Base-by-base conservation (phyloP, 2,113 vertebrate species). In the Corythoichthys intestinalis region DNA sequence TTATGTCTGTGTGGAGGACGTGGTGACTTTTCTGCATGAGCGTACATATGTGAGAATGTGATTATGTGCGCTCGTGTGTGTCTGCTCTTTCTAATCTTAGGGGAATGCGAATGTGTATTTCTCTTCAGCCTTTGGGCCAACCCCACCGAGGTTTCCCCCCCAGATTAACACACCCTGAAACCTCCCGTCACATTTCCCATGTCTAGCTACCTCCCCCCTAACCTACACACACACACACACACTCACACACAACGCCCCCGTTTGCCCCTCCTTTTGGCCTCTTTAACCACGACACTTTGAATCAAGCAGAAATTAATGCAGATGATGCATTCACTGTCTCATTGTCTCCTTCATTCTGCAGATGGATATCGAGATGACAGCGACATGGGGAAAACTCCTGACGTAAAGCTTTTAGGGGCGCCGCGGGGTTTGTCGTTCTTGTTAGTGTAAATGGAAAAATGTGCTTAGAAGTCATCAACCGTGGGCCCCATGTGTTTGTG, bases 271-370 rank as follows among this genome's bases (percentile, higher is more conserved):
- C 86, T 71, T 67, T 83, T 86, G 83, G 78, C 87, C 87, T 85
- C 86, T 86, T 88, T 90, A 81, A 65, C 80, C 82, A 86, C 35
- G 82, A 86, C 86, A 83, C 75, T 81, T 85, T 85, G 78, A 88
- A 88, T 90, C 80, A 87, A 78, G 79, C 73, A 77, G 66, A 85
- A 85, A 85, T 84, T 73, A 84, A 86, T 81, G 86, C 83, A 86
- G 80, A 86, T 86, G 81, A 86, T 80, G 81, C 84, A 81, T 80
- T 83, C 76, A 78, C 80, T 79, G 85, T 86, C 74, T 87, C 78
- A 77, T 79, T 83, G 81, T 83, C 69, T 81, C 67, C 67, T 64
- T 83, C 74, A 74, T 54, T 57, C 72, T 62, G 74, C 28, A 47
- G 73, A 66, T 75, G 77, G 70, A 78, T 74, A 83, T 79, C 3